Conservation (phyloP, 2,797 vertebrate genomes). For the Gymnocypris eckloni region DNA sequence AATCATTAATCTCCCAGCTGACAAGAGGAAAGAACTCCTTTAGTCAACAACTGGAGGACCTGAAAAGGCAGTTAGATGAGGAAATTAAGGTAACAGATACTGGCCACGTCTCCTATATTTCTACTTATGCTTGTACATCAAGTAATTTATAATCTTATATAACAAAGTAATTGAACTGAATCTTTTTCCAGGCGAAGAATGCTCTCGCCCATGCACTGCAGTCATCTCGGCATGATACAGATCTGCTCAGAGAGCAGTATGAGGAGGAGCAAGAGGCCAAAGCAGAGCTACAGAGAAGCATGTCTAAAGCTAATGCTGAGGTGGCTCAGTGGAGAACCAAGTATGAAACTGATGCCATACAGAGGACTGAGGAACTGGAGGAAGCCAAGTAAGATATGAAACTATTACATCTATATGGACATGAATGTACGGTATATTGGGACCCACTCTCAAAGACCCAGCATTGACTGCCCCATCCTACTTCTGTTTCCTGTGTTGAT, state of each 20-base stretch:
- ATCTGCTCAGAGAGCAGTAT: conserved; percentile 78
- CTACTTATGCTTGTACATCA: background rate
- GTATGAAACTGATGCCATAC: conserved; percentile 82
- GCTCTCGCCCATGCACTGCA: conserved; percentile 80
- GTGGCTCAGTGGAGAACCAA: conserved; percentile 84
- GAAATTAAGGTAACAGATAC: conserved; percentile 75
- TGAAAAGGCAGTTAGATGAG: conserved; percentile 82
- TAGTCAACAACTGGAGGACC: conserved; percentile 80
- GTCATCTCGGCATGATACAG: conserved; percentile 68
- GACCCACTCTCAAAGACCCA: background rate
- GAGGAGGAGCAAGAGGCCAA: conserved; percentile 82
- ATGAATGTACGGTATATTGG: background rate
- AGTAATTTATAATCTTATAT: background rate
- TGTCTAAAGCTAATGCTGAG: conserved; percentile 82
- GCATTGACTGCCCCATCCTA: background rate
- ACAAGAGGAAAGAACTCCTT: conserved; percentile 79
- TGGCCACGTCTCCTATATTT: background rate
- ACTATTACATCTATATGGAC: background rate
- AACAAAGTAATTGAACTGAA: conserved; percentile 3
- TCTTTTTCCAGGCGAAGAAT: conserved; percentile 76
- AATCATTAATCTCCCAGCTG: conserved; percentile 77
- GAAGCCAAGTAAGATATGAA: conserved; percentile 79
- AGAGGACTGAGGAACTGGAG: conserved; percentile 80
- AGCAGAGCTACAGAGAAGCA: conserved; percentile 75
- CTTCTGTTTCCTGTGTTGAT: background rate